Evolutionary conservation across 2,888 invertebrate genomes (phyloP).

Genomic region (Cephus nigrinus): DNA sequence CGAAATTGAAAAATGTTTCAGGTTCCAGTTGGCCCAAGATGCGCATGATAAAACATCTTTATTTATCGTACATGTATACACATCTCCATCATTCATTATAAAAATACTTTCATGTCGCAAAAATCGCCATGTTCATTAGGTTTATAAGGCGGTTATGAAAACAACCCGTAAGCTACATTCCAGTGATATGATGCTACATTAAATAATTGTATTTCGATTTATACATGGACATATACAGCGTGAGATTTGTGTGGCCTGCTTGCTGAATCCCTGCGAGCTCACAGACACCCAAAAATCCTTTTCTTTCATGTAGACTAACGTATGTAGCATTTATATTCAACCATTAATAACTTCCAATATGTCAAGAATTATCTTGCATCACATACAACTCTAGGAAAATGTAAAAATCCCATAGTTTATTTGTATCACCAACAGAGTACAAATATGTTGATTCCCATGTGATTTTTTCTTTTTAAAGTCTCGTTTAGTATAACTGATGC

Average conservation of each 20-base stretch:
- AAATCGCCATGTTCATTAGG: neutral
- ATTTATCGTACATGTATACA: neutral
- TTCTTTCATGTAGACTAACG: neutral
- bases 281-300: neutral
- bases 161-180: neutral
- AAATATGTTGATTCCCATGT: constrained; percentile 1
- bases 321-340: neutral
- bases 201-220: neutral
- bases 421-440: neutral
- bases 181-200: neutral
- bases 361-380: neutral
- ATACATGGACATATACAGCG: neutral
- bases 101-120: neutral
- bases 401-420: neutral
- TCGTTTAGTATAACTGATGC: constrained; percentile 63
- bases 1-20: neutral
- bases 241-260: neutral
- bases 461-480: neutral
- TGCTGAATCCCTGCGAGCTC: neutral
- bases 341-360: neutral
- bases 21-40: neutral
- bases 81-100: neutral
- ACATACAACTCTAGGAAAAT: neutral
- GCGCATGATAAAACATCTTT: neutral
- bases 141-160: neutral